Evolutionary conservation across 2,888 invertebrate species (phyloP).

Genomic region (Agrochola circellaris): DNA sequence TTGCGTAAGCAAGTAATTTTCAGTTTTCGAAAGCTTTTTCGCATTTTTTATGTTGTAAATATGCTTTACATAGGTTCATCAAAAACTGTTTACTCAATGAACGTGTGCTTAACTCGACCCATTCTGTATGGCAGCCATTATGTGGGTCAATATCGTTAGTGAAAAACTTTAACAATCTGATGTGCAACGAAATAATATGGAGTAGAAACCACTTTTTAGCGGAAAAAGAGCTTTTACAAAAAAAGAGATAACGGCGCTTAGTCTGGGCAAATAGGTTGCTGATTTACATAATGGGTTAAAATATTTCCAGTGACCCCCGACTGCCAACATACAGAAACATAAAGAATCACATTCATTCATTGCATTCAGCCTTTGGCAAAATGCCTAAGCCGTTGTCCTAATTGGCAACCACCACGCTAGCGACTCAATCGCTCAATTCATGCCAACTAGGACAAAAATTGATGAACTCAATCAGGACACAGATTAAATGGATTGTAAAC

Average conservation of each 20-base stretch:
- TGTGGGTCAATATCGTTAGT: constrained; percentile 5
- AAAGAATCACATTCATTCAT: constrained; percentile 37
- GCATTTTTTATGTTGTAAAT: not conserved
- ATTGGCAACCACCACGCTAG: constrained; percentile 47
- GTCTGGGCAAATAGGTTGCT: not conserved
- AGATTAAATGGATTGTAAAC: constrained; percentile 29
- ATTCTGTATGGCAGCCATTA: not conserved
- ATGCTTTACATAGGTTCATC: not conserved
- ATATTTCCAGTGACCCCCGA: constrained; percentile 20
- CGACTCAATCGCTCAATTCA: constrained; percentile 41
- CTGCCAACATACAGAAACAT: constrained; percentile 26
- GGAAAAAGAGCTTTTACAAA: not conserved
- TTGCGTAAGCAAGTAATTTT: not conserved
- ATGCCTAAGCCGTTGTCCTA: constrained; percentile 51
- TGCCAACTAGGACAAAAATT: constrained; percentile 30
- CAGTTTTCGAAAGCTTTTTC: not conserved
- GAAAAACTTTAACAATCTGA: constrained; percentile 8
- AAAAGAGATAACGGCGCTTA: not conserved
- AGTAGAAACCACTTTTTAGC: not conserved
- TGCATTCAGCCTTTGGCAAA: constrained; percentile 58
- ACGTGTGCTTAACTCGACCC: not conserved
- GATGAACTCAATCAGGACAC: constrained; percentile 21
- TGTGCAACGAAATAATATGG: not conserved
- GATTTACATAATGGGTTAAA: constrained; percentile 29
- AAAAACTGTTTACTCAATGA: not conserved